These are phyloP conservation scores for Coregonus suidteri DNA, from an alignment of 2,797 vertebrate species.

Conservation along the genomic window DNA sequence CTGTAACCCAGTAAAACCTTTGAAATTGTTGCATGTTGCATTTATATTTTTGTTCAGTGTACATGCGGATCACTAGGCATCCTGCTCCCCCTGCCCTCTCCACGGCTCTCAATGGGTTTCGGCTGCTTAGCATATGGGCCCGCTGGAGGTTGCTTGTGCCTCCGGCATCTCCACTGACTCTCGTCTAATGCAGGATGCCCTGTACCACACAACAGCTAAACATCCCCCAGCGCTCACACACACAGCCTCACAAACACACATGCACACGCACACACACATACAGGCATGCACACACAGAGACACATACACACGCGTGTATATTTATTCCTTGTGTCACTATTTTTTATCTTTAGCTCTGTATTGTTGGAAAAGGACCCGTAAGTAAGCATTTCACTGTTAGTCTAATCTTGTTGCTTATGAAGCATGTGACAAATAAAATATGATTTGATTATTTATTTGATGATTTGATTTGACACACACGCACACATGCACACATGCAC, in stretches of 20 bases:
- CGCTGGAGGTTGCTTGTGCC: neutral
- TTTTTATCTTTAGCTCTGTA: too few relatives aligned
- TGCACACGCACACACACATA: too few relatives aligned
- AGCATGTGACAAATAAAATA: too few relatives aligned
- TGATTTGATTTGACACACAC: neutral
- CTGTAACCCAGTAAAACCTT: too few relatives aligned
- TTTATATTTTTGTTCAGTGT: too few relatives aligned
- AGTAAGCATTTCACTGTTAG: too few relatives aligned
- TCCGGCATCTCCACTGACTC: neutral
- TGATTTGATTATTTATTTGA: too few relatives aligned
- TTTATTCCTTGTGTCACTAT: too few relatives aligned
- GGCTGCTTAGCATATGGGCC: neutral
- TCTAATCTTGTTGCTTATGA: too few relatives aligned
- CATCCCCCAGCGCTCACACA: neutral
- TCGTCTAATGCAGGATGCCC: neutral
- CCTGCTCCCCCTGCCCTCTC: neutral
- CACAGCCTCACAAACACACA: neutral
- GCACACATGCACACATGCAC: neutral
- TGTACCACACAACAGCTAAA: conserved; percentile 5
- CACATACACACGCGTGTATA: neutral
- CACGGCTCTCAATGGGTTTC: neutral
- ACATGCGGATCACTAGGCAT: conserved; percentile 1
- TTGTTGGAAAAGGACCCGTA: too few relatives aligned
- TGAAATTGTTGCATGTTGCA: too few relatives aligned
- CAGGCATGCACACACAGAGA: neutral